A percentile compares a stretch with the other conserved stretches of the same genome.
Conservation (phyloP, 2,888 invertebrate species). For the Azorinus chamasolen region DNA sequence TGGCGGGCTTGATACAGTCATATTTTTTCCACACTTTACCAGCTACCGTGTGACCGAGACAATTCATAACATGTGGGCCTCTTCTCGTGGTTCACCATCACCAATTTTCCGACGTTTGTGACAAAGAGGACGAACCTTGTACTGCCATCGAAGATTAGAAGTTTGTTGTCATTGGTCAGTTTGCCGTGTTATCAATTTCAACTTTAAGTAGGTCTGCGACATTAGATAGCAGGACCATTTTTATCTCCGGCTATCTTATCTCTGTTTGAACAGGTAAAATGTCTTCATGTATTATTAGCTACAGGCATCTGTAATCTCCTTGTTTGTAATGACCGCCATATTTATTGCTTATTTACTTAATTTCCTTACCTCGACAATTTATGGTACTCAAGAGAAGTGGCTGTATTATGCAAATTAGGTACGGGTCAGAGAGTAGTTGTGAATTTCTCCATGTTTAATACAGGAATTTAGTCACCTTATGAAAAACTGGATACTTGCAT, state of each 20-base stretch:
- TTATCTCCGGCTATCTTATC: conserved; percentile 65
- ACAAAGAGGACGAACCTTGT: conserved; percentile 48
- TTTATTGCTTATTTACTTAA: conserved; percentile 62
- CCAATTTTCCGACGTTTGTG: conserved; percentile 34
- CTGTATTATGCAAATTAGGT: conserved; percentile 67
- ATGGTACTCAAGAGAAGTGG: conserved; percentile 55
- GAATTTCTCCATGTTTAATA: too few relatives aligned
- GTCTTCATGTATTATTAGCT: conserved; percentile 66
- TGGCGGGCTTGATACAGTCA: too few relatives aligned
- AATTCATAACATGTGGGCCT: conserved; percentile 48
- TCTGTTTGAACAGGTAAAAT: conserved; percentile 60
- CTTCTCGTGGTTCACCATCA: conserved; percentile 38
- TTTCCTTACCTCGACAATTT: conserved; percentile 53
- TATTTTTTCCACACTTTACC: too few relatives aligned
- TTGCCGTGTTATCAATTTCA: conserved; percentile 50
- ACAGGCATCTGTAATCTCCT: conserved; percentile 50
- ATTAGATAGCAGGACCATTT: conserved; percentile 46
- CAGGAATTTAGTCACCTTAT: too few relatives aligned
- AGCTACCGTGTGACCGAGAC: too few relatives aligned
- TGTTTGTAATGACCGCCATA: conserved; percentile 64
- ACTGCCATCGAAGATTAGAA: conserved; percentile 46
- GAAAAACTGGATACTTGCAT: too few relatives aligned
- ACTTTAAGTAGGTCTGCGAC: conserved; percentile 56
- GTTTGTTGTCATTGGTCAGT: conserved; percentile 42
- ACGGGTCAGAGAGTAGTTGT: conserved; percentile 10